Base-by-base conservation (phyloP, 2,113 vertebrate genomes). In the Heterochromis multidens region DNA sequence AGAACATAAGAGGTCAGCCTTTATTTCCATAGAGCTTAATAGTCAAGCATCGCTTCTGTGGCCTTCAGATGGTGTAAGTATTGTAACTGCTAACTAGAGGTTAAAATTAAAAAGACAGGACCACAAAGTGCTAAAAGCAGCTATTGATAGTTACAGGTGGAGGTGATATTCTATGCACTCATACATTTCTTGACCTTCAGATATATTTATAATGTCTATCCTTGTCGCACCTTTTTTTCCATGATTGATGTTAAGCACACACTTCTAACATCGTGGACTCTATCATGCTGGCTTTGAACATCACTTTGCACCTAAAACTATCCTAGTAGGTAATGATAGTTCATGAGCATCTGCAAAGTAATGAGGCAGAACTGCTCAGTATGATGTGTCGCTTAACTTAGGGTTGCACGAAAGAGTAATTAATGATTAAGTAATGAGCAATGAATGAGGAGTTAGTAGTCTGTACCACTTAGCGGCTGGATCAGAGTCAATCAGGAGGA, bases 361-460 rank as follows among this genome's bases (percentile, higher is more conserved):
- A 80, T 80, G 57, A 85, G 63, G 63, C 77, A 8, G 31, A 74
- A 52, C 27, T 60, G 56, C 62, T 72, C 37, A 7, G 29, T 62
- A 33, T 63, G 59, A 83, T 35, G 65, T 61, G 52, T 37, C 57
- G 40, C 54, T n/a, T 72, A 72, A 49, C 61, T 84, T 72, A 25
- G 33, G 59, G 59, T 78, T 58, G 21, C 61, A 40, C 35, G 3
- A 80, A 72, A 85, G 27, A 40, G 52, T 46, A 40, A 63, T 74
- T 85, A 43, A 81, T 81, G 40, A 81, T 76, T 43, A 76, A 76
- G 33, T 56, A 74, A 57, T 65, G 49, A 77, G 52, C 74, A 85
- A 86, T 81, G 78, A 86, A 61, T 62, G 46, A 81, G 43, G 59
- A 29, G n/a, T 80, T 62, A 72, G 40, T n/a, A 37, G 77, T 59